Conservation (phyloP, 2,113 vertebrate genomes). For the Callocephalon fimbriatum region DNA sequence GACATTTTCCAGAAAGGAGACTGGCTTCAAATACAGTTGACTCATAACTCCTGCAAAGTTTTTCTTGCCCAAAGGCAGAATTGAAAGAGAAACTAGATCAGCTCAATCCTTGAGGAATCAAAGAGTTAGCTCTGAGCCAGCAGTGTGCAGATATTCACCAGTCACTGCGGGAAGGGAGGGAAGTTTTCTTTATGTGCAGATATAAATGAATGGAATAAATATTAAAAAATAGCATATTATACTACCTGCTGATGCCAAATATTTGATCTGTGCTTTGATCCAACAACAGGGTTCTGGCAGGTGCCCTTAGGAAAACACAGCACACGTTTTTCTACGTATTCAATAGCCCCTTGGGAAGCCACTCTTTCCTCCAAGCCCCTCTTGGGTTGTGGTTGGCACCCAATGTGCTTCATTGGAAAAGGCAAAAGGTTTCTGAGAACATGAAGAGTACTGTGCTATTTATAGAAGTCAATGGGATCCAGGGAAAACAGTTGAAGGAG, state of each 20-base stretch:
- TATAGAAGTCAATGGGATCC: not conserved
- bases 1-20: not conserved
- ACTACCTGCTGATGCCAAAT: not conserved
- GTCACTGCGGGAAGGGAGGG: not conserved
- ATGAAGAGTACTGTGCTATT: not conserved
- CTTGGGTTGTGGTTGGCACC: not conserved
- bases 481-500: not conserved
- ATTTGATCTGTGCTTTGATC: not conserved
- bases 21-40: not conserved
- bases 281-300: constrained; percentile 8
- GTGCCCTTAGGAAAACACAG: not conserved
- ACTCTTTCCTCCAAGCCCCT: not conserved
- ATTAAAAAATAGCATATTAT: not conserved
- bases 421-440: not conserved
- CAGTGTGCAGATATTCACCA: not conserved
- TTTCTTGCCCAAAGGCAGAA: not conserved
- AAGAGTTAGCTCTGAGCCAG: not conserved
- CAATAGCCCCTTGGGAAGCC: not conserved
- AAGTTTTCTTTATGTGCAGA: not conserved
- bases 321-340: not conserved
- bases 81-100: not conserved
- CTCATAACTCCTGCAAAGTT: not conserved
- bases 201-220: not conserved
- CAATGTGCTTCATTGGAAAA: not conserved
- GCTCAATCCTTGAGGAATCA: not conserved